Evolutionary conservation across 2,888 invertebrate species (phyloP), one percentile per base, ranked within the genome.

Genomic region (Neoscelio sp.): DNA sequence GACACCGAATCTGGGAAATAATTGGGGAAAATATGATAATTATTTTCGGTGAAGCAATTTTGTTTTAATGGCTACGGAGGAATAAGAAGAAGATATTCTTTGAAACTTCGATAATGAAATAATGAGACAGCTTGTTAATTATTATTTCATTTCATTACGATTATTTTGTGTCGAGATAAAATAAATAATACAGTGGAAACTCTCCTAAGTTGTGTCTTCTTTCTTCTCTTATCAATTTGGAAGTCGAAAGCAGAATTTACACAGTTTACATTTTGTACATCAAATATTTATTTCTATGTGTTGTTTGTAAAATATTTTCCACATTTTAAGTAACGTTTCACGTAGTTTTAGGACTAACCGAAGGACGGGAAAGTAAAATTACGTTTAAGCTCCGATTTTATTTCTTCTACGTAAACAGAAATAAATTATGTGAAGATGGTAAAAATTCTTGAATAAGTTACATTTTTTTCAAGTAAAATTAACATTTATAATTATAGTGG

Each of bases 21-120:
- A 42, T 42, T 18, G 17, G 5, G 12, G 42, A 50, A 62, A 68
- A 62, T 64, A 76, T 76, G 67, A 3, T 75, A 75, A 75, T 75
- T 50, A 28, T 54, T 75, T 67, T 52, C 17, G 26, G 23, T n/a
- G 58, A 67, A 75, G 28, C 30, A 68, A 67, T 75, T 60, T 74
- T n/a, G n/a, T 52, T 71, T 62, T 33, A 50, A 52, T 26, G 42
- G 18, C 6, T n/a, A n/a, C 3, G 7, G 17, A 20, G n/a, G n/a
- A n/a, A n/a, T n/a, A n/a, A n/a, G n/a, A n/a, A n/a, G n/a, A n/a
- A n/a, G n/a, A n/a, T n/a, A n/a, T n/a, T n/a, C n/a, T n/a, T n/a
- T n/a, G n/a, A n/a, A n/a, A n/a, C n/a, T n/a, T n/a, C n/a, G n/a
- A n/a, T n/a, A n/a, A n/a, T n/a, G n/a, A n/a, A n/a, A n/a, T n/a